Percentiles rank a stretch among this genome's conserved stretches.
Evolutionary conservation across 2,888 invertebrate genomes (phyloP).

Genomic region (Colletes collaris): DNA sequence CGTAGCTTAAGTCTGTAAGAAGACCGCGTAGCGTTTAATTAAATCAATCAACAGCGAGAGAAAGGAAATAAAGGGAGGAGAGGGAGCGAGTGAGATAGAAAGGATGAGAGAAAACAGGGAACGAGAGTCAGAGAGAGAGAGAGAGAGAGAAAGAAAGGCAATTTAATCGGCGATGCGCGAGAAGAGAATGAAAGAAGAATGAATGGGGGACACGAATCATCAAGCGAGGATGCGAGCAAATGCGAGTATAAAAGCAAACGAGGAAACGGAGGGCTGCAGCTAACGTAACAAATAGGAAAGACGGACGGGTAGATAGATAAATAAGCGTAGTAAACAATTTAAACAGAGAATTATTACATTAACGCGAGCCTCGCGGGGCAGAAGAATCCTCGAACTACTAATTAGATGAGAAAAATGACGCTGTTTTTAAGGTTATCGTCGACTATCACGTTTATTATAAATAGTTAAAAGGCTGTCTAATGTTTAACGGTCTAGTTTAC

Average conservation of each 20-base stretch:
- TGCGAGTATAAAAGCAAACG: conserved; percentile 8
- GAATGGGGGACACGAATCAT: conserved; percentile 12
- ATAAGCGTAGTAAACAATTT: conserved; percentile 54
- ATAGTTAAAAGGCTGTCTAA: conserved; percentile 69
- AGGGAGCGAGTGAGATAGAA: not conserved
- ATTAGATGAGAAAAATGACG: conserved; percentile 48
- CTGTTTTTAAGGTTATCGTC: conserved; percentile 57
- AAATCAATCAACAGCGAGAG: conserved; percentile 45
- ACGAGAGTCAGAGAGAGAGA: not conserved
- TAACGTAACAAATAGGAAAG: conserved; percentile 44
- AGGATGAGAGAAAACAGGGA: conserved; percentile 1
- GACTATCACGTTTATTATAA: conserved; percentile 64
- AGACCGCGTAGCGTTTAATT: conserved; percentile 59
- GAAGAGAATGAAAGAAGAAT: conserved; percentile 1
- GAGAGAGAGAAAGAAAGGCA: not conserved
- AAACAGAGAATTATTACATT: conserved; percentile 54
- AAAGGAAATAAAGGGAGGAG: not conserved
- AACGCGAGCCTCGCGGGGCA: conserved; percentile 26
- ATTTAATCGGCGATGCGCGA: conserved; percentile 25
- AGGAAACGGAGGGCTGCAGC: conserved; percentile 17
- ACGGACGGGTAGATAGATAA: conserved; percentile 61
- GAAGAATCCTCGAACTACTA: conserved; percentile 48
- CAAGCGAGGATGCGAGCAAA: not conserved
- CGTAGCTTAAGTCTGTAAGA: conserved; percentile 66
- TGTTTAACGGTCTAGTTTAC: conserved; percentile 74